Conservation (phyloP, 2,113 vertebrate genomes). For the Trematomus loennbergii region DNA sequence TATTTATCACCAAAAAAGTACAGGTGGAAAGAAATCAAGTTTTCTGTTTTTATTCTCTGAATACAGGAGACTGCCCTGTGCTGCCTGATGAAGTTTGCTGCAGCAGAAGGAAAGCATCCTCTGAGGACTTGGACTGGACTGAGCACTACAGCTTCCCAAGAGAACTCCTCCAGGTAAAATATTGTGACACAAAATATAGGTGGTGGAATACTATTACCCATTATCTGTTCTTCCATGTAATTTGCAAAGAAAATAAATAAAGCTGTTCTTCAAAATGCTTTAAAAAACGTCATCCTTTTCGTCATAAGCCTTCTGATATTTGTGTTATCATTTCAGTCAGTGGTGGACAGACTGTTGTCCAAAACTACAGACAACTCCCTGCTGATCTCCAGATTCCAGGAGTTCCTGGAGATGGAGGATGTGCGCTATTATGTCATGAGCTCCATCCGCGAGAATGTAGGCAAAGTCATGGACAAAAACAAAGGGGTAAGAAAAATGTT, state of each 20-base stretch:
- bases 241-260: constrained; percentile 5
- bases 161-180: constrained; percentile 86
- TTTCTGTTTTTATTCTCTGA: background rate
- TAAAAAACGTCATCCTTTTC: background rate
- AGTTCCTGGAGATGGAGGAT: constrained; percentile 90
- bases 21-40: background rate
- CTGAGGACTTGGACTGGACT: constrained; percentile 87
- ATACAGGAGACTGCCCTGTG: constrained; percentile 87
- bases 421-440: constrained; percentile 92
- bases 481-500: constrained; percentile 82
- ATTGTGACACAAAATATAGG: background rate
- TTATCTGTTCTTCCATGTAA: background rate
- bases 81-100: constrained; percentile 91
- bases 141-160: constrained; percentile 88
- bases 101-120: constrained; percentile 85
- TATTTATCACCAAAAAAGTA: background rate
- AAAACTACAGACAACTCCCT: constrained; percentile 79
- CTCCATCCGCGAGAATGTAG: constrained; percentile 72
- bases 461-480: constrained; percentile 82
- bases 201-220: background rate
- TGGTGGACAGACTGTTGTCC: constrained; percentile 87
- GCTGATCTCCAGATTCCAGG: constrained; percentile 91
- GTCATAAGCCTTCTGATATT: constrained; percentile 7
- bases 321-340: constrained; percentile 72
- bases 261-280: background rate